phyloP scores from a whole-genome alignment of 2,797 vertebrate species.

The Thunnus albacares region DNA sequence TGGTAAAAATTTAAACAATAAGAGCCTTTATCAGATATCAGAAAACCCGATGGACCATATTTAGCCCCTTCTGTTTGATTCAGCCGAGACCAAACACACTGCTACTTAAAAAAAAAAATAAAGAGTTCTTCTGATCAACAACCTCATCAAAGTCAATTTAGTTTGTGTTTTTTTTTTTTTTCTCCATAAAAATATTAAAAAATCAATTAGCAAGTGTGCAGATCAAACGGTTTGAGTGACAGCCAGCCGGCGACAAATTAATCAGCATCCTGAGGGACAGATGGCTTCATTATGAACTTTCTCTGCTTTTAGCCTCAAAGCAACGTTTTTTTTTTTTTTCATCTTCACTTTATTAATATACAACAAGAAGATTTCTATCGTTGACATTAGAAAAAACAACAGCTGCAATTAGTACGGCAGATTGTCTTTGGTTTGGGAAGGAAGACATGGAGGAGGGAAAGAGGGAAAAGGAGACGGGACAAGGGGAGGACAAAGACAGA shows the following conservation, averaged over 20 bases:
- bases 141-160: conserved; percentile 65
- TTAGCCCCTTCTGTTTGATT: conserved; percentile 33
- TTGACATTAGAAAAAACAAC: conserved; percentile 68
- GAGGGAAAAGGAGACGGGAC: neutral
- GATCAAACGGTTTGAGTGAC: conserved; percentile 76
- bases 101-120: conserved; percentile 7
- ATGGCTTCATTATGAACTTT: conserved; percentile 78
- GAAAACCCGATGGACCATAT: neutral
- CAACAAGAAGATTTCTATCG: conserved; percentile 44
- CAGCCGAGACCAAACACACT: conserved; percentile 40
- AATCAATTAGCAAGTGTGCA: conserved; percentile 67
- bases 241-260: conserved; percentile 73
- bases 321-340: conserved; percentile 29
- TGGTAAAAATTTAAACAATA: neutral
- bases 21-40: neutral
- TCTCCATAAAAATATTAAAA: conserved; percentile 42
- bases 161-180: conserved; percentile 6
- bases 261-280: conserved; percentile 79
- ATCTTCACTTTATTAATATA: conserved; percentile 41
- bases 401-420: conserved; percentile 75
- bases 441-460: neutral
- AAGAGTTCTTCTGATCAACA: conserved; percentile 60
- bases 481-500: neutral
- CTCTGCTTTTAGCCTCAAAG: conserved; percentile 59
- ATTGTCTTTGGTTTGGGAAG: conserved; percentile 27